These are phyloP conservation scores for Petroica traversi DNA, from an alignment of 2,113 vertebrate species.

Conservation along the genomic window DNA sequence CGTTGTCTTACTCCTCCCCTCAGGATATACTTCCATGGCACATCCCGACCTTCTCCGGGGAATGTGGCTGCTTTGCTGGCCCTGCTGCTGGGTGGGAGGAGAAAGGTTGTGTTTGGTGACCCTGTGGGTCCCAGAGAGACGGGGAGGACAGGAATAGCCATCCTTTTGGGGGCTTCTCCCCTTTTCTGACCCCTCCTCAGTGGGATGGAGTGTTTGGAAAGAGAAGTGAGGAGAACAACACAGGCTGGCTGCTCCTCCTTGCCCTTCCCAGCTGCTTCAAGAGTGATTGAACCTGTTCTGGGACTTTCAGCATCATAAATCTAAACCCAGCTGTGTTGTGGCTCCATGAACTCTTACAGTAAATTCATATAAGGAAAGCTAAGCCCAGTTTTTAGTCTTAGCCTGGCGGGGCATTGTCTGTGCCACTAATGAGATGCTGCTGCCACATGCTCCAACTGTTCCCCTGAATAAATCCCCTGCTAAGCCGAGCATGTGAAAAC, in stretches of 20 bases:
- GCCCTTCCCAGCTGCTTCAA: neutral
- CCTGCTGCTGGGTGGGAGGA: neutral
- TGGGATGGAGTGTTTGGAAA: neutral
- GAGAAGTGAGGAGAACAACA: neutral
- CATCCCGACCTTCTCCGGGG: neutral
- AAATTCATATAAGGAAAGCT: neutral
- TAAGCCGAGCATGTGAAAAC: slow-evolving; percentile 9
- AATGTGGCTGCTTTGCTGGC: neutral
- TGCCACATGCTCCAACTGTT: slow-evolving; percentile 41
- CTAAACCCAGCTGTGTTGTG: neutral
- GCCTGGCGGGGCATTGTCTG: slow-evolving; percentile 12
- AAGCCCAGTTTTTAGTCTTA: neutral
- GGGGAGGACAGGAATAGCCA: neutral
- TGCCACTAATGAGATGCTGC: slow-evolving; percentile 34
- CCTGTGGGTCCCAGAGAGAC: neutral
- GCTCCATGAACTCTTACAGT: neutral
- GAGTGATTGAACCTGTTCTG: neutral
- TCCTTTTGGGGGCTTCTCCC: fast-evolving
- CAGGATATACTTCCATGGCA: neutral
- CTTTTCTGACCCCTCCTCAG: fast-evolving
- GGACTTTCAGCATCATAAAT: neutral
- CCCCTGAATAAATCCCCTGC: slow-evolving; percentile 39
- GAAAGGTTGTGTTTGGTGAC: neutral
- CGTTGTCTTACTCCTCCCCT: neutral
- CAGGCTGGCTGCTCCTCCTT: neutral